Evolutionary conservation across 2,888 invertebrate species (phyloP).

Genomic region (Ptychoptera contaminata): DNA sequence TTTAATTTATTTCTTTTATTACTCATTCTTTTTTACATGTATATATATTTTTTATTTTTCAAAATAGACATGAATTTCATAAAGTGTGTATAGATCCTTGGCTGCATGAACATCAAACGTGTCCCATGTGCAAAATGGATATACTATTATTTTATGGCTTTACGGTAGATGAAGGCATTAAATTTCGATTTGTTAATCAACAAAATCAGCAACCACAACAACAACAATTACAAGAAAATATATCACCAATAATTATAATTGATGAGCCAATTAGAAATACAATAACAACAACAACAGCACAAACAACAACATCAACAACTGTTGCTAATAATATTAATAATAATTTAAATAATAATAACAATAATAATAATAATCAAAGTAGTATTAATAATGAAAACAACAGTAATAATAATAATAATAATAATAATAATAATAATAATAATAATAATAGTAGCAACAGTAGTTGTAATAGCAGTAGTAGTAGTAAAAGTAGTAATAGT

Average conservation of each 20-base stretch:
- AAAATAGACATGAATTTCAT: conserved; percentile 82
- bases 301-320: too few relatives aligned
- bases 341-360: not conserved
- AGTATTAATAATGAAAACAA: conserved; percentile 6
- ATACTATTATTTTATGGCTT: conserved; percentile 81
- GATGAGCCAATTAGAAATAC: conserved; percentile 10
- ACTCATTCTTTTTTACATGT: too few relatives aligned
- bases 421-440: conserved; percentile 9
- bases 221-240: not conserved
- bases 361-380: not conserved
- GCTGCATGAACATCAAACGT: conserved; percentile 86
- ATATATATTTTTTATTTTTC: conserved; percentile 2
- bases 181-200: conserved; percentile 17
- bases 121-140: conserved; percentile 95
- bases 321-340: conserved; percentile 1
- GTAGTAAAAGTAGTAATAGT: conserved; percentile 6
- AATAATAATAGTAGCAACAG: conserved; percentile 10
- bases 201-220: conserved; percentile 8
- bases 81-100: conserved; percentile 93
- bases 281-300: conserved; percentile 3
- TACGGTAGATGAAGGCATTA: conserved; percentile 46
- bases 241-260: conserved; percentile 1
- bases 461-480: not conserved
- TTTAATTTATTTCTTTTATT: too few relatives aligned
- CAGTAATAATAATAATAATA: conserved; percentile 7